phyloP scores from a whole-genome alignment of 2,888 invertebrate species.

The Loripinus fragilis region DNA sequence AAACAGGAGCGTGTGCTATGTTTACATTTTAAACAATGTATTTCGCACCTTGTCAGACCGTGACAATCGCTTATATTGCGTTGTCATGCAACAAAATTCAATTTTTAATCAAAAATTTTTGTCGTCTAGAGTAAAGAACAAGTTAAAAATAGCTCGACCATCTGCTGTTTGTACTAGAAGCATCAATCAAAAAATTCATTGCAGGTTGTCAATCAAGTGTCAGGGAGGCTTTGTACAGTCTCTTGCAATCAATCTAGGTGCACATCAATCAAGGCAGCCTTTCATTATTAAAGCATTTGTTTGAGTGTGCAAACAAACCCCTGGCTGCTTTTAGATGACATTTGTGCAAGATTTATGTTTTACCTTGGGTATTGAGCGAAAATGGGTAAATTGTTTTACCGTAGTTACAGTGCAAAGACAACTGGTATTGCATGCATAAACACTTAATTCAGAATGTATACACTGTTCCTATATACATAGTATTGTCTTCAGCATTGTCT shows the following conservation, averaged over 20 bases:
- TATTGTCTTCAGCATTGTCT: too few relatives aligned
- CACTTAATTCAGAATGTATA: too few relatives aligned
- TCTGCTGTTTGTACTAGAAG: constrained; percentile 78
- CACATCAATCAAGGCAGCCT: constrained; percentile 79
- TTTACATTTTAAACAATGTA: neutral
- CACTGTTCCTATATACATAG: too few relatives aligned
- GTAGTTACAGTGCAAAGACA: too few relatives aligned
- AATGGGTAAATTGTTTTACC: neutral
- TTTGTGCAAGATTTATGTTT: constrained; percentile 61
- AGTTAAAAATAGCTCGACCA: constrained; percentile 48
- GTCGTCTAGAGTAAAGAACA: neutral
- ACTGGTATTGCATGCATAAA: too few relatives aligned
- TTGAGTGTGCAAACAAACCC: constrained; percentile 80
- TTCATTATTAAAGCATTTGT: constrained; percentile 81
- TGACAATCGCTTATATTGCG: neutral
- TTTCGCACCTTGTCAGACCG: neutral
- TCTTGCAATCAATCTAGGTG: constrained; percentile 79
- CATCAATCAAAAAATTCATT: constrained; percentile 82
- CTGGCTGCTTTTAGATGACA: constrained; percentile 62
- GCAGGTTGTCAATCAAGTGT: constrained; percentile 82
- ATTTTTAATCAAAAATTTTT: neutral
- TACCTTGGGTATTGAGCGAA: constrained; percentile 54
- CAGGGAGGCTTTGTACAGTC: constrained; percentile 79
- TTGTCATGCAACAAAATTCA: constrained; percentile 3
- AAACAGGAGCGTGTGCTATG: constrained; percentile 21